A percentile compares a stretch with the other conserved stretches of the same genome.
These are phyloP conservation scores for Sphenopsis melanotis DNA, from an alignment of 2,797 vertebrate genomes.

Conservation along the genomic window DNA sequence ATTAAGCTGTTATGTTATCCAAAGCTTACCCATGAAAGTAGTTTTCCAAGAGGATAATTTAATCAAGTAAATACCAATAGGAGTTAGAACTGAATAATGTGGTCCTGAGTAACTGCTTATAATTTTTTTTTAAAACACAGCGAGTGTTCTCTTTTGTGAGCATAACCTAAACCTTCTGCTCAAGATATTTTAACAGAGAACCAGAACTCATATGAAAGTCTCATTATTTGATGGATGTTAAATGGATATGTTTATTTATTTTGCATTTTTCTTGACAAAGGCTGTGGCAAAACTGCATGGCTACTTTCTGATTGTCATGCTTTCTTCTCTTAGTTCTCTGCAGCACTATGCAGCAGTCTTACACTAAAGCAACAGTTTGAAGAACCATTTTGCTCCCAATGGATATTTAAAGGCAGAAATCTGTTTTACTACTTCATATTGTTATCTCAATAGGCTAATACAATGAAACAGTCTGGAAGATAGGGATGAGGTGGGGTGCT, in stretches of 20 bases:
- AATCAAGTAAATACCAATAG: neutral
- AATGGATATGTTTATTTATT: neutral
- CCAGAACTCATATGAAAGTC: neutral
- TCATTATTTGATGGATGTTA: neutral
- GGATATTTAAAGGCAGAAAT: neutral
- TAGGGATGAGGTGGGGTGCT: neutral
- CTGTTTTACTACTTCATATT: neutral
- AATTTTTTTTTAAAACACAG: neutral
- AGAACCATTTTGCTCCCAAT: neutral
- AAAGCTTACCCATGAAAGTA: neutral
- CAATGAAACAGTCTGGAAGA: neutral
- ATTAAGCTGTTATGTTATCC: neutral
- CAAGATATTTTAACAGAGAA: neutral
- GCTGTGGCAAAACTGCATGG: neutral
- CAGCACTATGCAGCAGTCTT: neutral
- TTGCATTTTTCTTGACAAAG: neutral
- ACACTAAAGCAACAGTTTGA: neutral
- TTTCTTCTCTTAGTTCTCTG: neutral
- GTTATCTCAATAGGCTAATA: neutral
- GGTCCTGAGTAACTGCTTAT: neutral
- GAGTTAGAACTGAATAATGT: neutral
- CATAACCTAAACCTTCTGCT: neutral
- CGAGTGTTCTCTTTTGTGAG: neutral
- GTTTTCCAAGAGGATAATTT: neutral
- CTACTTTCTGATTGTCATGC: neutral